Conservation (phyloP, 2,113 vertebrate genomes). For the Puntigrus tetrazona region DNA sequence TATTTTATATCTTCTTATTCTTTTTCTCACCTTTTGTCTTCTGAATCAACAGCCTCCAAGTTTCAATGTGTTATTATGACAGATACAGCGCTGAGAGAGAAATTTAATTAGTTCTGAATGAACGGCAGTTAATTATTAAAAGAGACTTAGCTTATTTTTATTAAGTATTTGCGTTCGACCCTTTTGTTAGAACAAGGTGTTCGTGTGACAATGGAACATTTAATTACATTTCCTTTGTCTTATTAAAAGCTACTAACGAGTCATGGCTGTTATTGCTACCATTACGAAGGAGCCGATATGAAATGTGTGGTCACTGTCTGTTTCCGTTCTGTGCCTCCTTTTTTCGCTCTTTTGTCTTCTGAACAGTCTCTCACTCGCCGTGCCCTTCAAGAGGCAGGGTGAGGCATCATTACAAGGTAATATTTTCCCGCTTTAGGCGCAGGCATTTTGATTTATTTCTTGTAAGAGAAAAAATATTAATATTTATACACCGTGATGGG, state of each 20-base stretch:
- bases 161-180: neutral
- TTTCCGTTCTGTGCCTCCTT: neutral
- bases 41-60: neutral
- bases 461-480: conserved; percentile 65
- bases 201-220: conserved; percentile 11
- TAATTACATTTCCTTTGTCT: conserved; percentile 20
- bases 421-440: conserved; percentile 57
- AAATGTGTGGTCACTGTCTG: neutral
- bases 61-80: neutral
- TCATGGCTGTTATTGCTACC: neutral
- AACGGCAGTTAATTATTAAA: conserved; percentile 7
- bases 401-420: conserved; percentile 59
- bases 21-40: neutral
- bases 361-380: conserved; percentile 38
- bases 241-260: conserved; percentile 18
- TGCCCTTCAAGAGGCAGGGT: conserved; percentile 58
- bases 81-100: neutral
- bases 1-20: neutral
- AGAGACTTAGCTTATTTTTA: neutral
- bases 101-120: conserved; percentile 33
- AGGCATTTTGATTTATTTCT: conserved; percentile 64
- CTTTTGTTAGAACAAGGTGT: conserved; percentile 13
- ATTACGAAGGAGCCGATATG: conserved; percentile 4
- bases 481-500: conserved; percentile 63
- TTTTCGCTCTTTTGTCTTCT: conserved; percentile 33